These are phyloP conservation scores for Anolis carolinensis DNA, from an alignment of 2,113 vertebrate genomes.

Conservation along the genomic window DNA sequence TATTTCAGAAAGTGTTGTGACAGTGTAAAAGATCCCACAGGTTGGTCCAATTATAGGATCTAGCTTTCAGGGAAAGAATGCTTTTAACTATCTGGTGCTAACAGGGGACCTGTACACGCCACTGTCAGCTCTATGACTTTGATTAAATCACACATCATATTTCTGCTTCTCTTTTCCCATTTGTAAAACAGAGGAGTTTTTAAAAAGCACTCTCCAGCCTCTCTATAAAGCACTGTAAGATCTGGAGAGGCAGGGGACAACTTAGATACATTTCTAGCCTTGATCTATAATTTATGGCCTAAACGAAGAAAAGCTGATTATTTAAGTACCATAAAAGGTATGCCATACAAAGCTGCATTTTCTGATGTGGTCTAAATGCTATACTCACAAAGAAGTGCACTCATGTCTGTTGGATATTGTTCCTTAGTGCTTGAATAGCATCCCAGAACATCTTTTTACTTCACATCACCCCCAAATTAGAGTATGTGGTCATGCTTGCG, in stretches of 20 bases:
- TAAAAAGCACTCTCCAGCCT: neutral
- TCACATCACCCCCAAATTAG: too few relatives aligned
- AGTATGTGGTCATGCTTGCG: too few relatives aligned
- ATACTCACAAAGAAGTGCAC: too few relatives aligned
- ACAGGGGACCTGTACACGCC: neutral
- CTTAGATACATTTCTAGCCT: neutral
- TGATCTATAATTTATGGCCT: neutral
- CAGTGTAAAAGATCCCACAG: neutral
- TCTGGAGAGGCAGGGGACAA: neutral
- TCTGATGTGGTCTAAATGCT: neutral
- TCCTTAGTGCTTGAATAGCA: neutral
- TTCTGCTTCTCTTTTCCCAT: neutral
- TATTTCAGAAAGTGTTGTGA: neutral
- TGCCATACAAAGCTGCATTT: neutral
- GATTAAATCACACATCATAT: neutral
- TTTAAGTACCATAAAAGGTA: neutral
- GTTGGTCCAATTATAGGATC: slow-evolving; percentile 11
- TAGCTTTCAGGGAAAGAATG: neutral
- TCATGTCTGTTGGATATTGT: too few relatives aligned
- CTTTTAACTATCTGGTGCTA: neutral
- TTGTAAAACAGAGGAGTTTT: neutral
- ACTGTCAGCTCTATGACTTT: neutral
- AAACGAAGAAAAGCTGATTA: neutral
- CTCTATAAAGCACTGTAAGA: neutral
- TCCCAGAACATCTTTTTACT: neutral